Base-by-base conservation (phyloP, 2,113 vertebrate species). In the Polypterus senegalus region DNA sequence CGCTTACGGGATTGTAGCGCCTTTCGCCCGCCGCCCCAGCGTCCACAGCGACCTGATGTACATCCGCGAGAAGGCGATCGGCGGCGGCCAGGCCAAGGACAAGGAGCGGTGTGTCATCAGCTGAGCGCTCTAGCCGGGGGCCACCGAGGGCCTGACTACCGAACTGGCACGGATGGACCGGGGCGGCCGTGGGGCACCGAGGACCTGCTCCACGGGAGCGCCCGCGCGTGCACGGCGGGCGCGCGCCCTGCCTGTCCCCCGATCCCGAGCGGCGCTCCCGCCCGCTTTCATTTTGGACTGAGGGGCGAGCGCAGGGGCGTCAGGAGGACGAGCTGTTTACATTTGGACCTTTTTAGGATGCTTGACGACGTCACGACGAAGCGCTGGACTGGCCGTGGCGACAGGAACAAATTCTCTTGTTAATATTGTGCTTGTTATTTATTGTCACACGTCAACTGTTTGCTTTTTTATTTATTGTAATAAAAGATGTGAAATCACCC, bases 11-110 rank as follows among this genome's bases (percentile, higher is more conserved):
- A 79, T 99, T 57, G 87, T 99, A 59, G 93, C 90, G 0, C 92
- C 95, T 60, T 97, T 92, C 3, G 96, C 96, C 9, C 88, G 94
- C 53, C 74, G 95, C 45, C 95, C 94, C 46, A 99, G 95, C 62
- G 91, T 97, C 66, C 94, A 99, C 87, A 98, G 96, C 27, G 96
- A 99, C 84, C 89, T 99, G 67, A 86, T 94, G 92, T 98, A 97
- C 77, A 95, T 99, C 57, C 89, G 94, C 0, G 91, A 95, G 74
- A 98, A 98, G 65, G 88, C 92, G 11, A 77, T 88, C 8, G 87
- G 90, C 0, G 84, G 89, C 0, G 68, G 88, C 46, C 93, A 94
- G 51, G 58, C 81, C 56, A 94, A 94, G 63, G 92, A 91, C 74
- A 94, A 94, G 66, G 95, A 97, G 53, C 79, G 94, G 1, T 99